Conservation (phyloP, 2,888 invertebrate species). For the Diaprepes abbreviatus region DNA sequence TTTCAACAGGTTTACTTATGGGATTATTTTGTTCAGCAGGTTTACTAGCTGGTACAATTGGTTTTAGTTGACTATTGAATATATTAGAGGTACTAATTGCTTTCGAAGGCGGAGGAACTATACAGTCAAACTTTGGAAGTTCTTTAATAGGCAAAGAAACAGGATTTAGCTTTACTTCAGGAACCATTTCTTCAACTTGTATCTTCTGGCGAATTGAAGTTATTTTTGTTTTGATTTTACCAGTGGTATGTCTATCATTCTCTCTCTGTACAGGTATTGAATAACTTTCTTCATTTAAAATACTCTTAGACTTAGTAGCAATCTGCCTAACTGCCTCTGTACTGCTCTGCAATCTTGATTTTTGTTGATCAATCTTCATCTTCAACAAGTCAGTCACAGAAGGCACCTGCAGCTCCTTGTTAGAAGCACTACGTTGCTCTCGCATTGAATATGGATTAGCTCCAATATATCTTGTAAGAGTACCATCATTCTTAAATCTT, state of each 20-base stretch:
- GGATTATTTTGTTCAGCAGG: neutral
- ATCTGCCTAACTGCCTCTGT: conserved; percentile 75
- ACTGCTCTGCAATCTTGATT: conserved; percentile 72
- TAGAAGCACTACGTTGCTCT: conserved; percentile 57
- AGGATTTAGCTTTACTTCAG: conserved; percentile 70
- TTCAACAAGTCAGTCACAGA: conserved; percentile 75
- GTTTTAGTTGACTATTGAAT: neutral
- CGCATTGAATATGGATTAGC: conserved; percentile 61
- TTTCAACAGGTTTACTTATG: neutral
- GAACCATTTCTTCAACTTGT: conserved; percentile 63
- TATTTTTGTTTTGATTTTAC: conserved; percentile 67
- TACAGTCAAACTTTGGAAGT: conserved; percentile 72
- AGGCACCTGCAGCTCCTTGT: conserved; percentile 73
- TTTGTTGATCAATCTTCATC: conserved; percentile 68
- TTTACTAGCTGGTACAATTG: neutral
- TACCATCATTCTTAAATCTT: conserved; percentile 55
- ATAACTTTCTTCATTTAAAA: conserved; percentile 59
- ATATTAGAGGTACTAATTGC: neutral
- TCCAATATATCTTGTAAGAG: conserved; percentile 59
- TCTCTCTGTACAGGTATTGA: conserved; percentile 57
- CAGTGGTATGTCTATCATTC: conserved; percentile 63
- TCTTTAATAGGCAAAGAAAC: conserved; percentile 72
- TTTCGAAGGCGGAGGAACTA: conserved; percentile 63
- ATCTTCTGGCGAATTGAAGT: conserved; percentile 55
- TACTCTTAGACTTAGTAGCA: conserved; percentile 71